A percentile compares a stretch with the other conserved stretches of the same genome.
These are phyloP conservation scores for Myotis planiceps DNA, from an alignment of 2,797 vertebrate genomes.

Conservation along the genomic window DNA sequence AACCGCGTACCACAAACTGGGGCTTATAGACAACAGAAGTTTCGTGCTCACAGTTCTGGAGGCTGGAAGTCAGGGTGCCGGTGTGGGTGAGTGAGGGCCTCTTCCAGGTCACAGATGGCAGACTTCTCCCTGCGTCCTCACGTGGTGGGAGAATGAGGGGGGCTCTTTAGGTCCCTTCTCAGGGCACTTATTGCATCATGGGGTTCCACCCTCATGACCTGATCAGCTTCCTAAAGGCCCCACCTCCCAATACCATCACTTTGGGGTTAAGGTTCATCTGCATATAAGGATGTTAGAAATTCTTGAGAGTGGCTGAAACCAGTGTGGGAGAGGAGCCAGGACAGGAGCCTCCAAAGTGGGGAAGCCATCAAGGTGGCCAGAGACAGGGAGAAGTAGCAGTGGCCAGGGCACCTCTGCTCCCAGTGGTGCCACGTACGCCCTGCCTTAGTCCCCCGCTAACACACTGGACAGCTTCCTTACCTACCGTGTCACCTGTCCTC, in stretches of 20 bases:
- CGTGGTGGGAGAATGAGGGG: rapidly evolving
- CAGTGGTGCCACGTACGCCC: rapidly evolving
- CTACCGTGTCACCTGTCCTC: not conserved
- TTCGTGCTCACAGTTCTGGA: rapidly evolving
- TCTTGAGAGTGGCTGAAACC: not conserved
- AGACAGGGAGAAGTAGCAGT: rapidly evolving
- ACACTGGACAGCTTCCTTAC: rapidly evolving
- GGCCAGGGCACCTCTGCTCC: not conserved
- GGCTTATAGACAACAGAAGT: rapidly evolving
- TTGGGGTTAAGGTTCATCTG: not conserved
- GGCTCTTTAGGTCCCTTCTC: not conserved
- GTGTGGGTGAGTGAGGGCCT: rapidly evolving
- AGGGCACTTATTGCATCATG: not conserved
- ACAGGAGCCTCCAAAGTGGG: too few relatives aligned
- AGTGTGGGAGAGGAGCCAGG: not conserved
- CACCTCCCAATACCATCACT: rapidly evolving
- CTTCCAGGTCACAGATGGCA: not conserved
- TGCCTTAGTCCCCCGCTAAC: not conserved
- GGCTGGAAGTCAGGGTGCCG: rapidly evolving
- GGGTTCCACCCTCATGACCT: not conserved
- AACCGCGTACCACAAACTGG: rapidly evolving
- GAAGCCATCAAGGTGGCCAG: rapidly evolving
- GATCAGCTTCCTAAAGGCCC: too few relatives aligned
- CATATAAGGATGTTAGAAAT: too few relatives aligned
- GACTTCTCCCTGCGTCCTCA: not conserved